Conservation (phyloP, 2,888 invertebrate genomes). For the Ischnura elegans region DNA sequence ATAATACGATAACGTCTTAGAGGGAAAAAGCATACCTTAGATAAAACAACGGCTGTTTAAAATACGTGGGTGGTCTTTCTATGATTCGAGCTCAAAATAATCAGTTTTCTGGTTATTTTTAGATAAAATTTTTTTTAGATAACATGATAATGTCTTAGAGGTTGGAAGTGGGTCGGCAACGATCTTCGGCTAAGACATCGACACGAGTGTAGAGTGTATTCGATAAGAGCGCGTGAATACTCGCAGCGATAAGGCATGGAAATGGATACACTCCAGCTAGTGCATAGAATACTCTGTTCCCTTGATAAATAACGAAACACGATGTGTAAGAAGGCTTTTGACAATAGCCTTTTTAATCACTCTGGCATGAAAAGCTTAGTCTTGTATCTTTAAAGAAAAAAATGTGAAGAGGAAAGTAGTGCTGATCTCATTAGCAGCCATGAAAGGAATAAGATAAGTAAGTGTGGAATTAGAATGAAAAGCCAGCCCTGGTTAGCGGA, state of each 20-base stretch:
- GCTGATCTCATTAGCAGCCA: no score
- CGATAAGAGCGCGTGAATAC: neutral
- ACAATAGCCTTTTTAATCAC: neutral
- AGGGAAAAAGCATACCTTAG: no score
- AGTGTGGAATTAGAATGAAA: no score
- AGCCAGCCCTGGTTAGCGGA: no score
- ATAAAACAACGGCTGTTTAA: no score
- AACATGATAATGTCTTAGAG: neutral
- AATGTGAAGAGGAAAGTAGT: neutral
- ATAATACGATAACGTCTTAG: no score
- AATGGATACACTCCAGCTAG: neutral
- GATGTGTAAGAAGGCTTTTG: neutral
- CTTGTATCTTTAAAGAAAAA: neutral
- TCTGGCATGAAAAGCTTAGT: neutral
- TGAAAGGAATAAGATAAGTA: no score
- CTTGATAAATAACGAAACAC: neutral
- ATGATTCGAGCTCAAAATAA: neutral
- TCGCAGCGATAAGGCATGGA: neutral
- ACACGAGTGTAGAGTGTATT: neutral
- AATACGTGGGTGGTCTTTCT: neutral
- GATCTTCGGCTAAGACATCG: neutral
- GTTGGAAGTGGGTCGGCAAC: neutral
- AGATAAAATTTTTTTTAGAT: neutral
- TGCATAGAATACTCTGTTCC: neutral
- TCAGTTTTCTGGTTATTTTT: neutral